Evolutionary conservation across 2,797 vertebrate species (phyloP).

Genomic region (Dendrocincla tyrannina): DNA sequence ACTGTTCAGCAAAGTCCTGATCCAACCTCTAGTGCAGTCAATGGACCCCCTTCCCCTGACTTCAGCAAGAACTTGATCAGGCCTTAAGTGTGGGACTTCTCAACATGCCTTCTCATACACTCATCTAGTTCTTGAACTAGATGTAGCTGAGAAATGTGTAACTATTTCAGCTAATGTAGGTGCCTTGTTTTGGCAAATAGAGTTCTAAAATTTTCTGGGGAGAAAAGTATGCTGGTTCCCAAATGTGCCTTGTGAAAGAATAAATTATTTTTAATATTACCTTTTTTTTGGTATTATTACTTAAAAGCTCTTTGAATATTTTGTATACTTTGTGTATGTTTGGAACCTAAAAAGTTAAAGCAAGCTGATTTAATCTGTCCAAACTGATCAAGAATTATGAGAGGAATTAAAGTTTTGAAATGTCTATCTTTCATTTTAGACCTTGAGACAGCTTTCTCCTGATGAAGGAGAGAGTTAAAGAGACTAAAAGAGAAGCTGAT

Average conservation of each 20-base stretch:
- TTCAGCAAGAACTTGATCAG: background rate
- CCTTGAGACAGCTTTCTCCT: background rate
- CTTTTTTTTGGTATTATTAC: background rate
- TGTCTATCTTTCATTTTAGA: background rate
- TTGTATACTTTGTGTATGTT: background rate
- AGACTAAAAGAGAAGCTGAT: background rate
- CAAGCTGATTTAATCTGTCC: background rate
- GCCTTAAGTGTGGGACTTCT: background rate
- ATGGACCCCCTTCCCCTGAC: background rate
- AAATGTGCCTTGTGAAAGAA: background rate
- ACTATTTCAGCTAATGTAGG: background rate
- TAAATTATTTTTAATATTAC: background rate
- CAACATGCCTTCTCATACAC: background rate
- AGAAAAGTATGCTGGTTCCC: background rate
- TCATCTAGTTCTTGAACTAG: background rate
- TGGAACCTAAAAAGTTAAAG: background rate
- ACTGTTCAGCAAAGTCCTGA: background rate
- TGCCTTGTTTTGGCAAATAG: background rate
- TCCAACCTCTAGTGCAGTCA: background rate
- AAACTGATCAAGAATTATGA: background rate
- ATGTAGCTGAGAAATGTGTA: fast-evolving
- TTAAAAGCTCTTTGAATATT: background rate
- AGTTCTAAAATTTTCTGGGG: background rate
- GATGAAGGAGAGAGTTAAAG: background rate
- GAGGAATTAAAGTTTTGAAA: background rate